Evolutionary conservation across 2,113 vertebrate genomes (phyloP).

Genomic region (Eurystomus gularis): DNA sequence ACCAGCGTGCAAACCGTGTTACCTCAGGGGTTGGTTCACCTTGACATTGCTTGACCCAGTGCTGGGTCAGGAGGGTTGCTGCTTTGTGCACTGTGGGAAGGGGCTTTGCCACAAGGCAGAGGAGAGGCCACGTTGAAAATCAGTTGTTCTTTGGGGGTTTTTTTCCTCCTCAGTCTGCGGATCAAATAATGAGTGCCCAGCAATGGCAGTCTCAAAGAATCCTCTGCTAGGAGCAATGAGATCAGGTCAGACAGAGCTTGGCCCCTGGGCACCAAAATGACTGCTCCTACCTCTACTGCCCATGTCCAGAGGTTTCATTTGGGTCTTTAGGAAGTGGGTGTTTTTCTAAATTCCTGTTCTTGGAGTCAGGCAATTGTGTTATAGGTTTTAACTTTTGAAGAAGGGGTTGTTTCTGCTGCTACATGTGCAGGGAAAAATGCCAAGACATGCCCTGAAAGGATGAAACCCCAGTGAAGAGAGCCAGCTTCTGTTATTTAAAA

Average conservation of each 20-base stretch:
- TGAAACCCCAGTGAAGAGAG: neutral
- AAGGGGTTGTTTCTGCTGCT: neutral
- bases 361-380: neutral
- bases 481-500: neutral
- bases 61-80: neutral
- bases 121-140: neutral
- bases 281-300: neutral
- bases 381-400: neutral
- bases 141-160: neutral
- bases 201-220: neutral
- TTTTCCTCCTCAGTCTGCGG: neutral
- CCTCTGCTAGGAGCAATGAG: neutral
- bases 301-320: neutral
- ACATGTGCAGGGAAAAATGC: neutral
- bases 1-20: neutral
- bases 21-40: neutral
- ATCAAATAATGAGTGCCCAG: neutral
- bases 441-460: neutral
- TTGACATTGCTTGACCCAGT: neutral
- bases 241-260: neutral
- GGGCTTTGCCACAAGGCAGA: neutral
- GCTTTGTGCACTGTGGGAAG: neutral
- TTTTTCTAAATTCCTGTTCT: neutral
- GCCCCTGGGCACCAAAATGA: rapidly evolving
- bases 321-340: neutral